Evolutionary conservation across 35 echinoderm and acorn worm species (phyloP).

Genomic region (Amphiura filiformis): DNA sequence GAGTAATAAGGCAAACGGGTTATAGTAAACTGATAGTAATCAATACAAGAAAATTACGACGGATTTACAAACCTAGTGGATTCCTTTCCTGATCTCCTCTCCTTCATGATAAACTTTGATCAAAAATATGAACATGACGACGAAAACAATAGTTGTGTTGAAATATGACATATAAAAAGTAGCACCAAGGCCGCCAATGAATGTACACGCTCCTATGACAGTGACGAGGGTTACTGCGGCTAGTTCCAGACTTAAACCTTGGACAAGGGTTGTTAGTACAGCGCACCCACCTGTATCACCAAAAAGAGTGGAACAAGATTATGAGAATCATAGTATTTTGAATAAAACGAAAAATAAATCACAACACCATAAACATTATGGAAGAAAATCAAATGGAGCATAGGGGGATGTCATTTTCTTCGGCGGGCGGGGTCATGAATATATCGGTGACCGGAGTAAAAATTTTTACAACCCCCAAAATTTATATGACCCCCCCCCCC

Average conservation of each 20-base stretch:
- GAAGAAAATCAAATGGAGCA: not conserved
- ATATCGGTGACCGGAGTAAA: no score
- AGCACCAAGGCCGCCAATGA: slow-evolving; percentile 83
- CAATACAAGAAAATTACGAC: no score
- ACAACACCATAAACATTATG: no score
- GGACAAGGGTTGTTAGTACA: slow-evolving; percentile 68
- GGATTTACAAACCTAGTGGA: slow-evolving; percentile 66
- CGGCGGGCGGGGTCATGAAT: no score
- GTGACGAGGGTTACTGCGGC: slow-evolving; percentile 65
- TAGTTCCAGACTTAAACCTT: slow-evolving; percentile 72
- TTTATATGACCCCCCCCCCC: no score
- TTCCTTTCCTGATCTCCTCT: slow-evolving; percentile 9
- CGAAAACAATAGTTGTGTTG: slow-evolving; percentile 78
- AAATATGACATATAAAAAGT: slow-evolving; percentile 98
- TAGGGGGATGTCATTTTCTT: no score
- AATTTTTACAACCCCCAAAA: no score
- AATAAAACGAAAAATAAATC: not conserved
- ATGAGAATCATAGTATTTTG: no score
- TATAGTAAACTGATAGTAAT: no score
- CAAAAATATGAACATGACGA: slow-evolving; percentile 68
- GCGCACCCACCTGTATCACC: slow-evolving; percentile 64
- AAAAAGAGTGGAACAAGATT: not conserved
- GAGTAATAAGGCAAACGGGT: no score
- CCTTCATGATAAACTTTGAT: slow-evolving; percentile 63
- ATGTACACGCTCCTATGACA: slow-evolving; percentile 78